Evolutionary conservation across 2,888 invertebrate genomes (phyloP).

Genomic region (Epirrhoe tristata): DNA sequence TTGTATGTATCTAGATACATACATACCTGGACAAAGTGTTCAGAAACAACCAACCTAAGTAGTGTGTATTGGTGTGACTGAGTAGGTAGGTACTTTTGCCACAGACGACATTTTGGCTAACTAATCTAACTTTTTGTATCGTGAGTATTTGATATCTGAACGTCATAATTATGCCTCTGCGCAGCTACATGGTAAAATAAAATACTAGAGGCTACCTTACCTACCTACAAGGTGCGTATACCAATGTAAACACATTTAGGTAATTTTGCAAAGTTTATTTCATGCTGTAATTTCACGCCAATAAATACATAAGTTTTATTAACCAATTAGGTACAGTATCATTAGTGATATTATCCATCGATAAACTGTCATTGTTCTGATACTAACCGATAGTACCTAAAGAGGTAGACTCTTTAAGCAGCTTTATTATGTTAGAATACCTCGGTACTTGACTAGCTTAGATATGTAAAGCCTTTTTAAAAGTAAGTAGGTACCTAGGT

Average conservation of each 20-base stretch:
- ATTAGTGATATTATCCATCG: slow-evolving; percentile 11
- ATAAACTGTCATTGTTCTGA: slow-evolving; percentile 22
- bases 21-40: too few species aligned
- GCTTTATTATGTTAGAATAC: background rate
- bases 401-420: background rate
- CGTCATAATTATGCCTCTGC: too few species aligned
- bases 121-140: too few species aligned
- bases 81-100: too few species aligned
- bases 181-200: too few species aligned
- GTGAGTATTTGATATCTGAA: too few species aligned
- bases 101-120: too few species aligned
- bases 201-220: too few species aligned
- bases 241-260: background rate
- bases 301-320: slow-evolving; percentile 22
- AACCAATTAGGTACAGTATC: slow-evolving; percentile 8
- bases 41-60: too few species aligned
- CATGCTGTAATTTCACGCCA: slow-evolving; percentile 18
- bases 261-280: slow-evolving; percentile 6
- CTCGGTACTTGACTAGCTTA: background rate
- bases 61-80: too few species aligned
- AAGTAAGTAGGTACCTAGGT: background rate
- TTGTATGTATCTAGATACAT: too few species aligned
- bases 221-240: background rate
- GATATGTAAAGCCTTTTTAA: too few species aligned
- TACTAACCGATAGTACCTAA: background rate